Evolutionary conservation across 2,113 vertebrate genomes (phyloP), one percentile per base, ranked within the genome.

Genomic region (Anguilla japonica): DNA sequence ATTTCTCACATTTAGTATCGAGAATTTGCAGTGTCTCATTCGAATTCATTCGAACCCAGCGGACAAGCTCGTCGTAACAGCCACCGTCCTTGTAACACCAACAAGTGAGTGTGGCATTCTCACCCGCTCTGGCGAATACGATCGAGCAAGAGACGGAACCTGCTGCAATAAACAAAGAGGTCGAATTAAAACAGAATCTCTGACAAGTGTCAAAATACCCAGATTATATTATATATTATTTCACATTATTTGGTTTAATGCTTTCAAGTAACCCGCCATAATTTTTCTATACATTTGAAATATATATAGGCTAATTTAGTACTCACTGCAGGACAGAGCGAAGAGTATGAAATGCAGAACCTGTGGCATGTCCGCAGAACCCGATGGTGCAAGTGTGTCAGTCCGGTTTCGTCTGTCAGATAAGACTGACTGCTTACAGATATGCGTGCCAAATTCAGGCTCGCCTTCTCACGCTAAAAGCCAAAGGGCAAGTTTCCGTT

Each of bases 11-110:
- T 11, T 18, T 34, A 57, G 82, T 60, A 56, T 87, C 2, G 9
- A 87, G 53, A 20, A 87, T 29, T 15, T 83, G 9, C n/a, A 83
- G 34, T 26, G 22, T 41, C 22, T 71, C 82, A 34, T 79, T 83
- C 46, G 81, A 34, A 40, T 29, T n/a, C 18, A 83, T 39, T 50
- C 46, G 67, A 53, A 87, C 26, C 86, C 86, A 87, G 63, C 81
- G 41, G 9, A 83, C n/a, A 71, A 57, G 82, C 43, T 83, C 0
- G 20, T 56, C 15, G 39, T 41, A 56, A 60, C 67, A 83, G 46
- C 16, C 13, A 5, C 20, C n/a, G n/a, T n/a, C n/a, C n/a, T n/a
- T 22, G 29, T 46, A 41, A 79, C 81, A 87, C 11, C 2, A 0
- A 40, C 86, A 87, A 22, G 9, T 1, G 41, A 87, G 5, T 5